These are phyloP conservation scores for Euphonia xanthogaster DNA, from an alignment of 2,797 vertebrate genomes.

Conservation along the genomic window DNA sequence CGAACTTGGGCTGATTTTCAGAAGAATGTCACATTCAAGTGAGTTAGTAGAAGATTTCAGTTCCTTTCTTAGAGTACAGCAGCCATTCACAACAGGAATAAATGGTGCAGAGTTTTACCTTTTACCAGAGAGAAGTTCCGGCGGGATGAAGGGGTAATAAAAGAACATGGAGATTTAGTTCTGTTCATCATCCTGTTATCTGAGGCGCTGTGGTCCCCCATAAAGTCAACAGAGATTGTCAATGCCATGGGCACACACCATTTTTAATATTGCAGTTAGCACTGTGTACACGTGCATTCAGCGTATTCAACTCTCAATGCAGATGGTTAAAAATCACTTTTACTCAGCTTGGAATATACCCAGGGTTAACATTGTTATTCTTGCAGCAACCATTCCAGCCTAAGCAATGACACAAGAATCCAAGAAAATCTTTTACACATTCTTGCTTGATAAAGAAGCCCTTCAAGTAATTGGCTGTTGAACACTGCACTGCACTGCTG, in stretches of 20 bases:
- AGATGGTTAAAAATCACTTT: not conserved
- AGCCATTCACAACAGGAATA: not conserved
- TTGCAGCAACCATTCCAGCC: not conserved
- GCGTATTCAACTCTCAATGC: not conserved
- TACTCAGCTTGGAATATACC: not conserved
- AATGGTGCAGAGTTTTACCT: not conserved
- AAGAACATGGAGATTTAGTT: not conserved
- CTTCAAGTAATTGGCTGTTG: not conserved
- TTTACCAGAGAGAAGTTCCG: not conserved
- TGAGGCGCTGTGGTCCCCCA: not conserved
- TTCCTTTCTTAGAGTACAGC: not conserved
- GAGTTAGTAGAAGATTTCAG: not conserved
- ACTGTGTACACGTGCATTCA: not conserved
- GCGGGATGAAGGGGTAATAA: not conserved
- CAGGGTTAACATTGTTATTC: not conserved
- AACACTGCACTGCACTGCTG: not conserved
- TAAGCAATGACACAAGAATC: not conserved
- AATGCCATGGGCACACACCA: not conserved
- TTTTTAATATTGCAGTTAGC: not conserved
- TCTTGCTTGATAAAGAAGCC: not conserved
- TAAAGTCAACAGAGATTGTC: not conserved
- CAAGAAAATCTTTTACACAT: not conserved
- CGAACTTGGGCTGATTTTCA: not conserved
- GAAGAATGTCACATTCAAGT: not conserved
- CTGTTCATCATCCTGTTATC: not conserved